Evolutionary conservation across 1,140 invertebrate genomes (phyloP).

Genomic region (Drosophila repletoides): DNA sequence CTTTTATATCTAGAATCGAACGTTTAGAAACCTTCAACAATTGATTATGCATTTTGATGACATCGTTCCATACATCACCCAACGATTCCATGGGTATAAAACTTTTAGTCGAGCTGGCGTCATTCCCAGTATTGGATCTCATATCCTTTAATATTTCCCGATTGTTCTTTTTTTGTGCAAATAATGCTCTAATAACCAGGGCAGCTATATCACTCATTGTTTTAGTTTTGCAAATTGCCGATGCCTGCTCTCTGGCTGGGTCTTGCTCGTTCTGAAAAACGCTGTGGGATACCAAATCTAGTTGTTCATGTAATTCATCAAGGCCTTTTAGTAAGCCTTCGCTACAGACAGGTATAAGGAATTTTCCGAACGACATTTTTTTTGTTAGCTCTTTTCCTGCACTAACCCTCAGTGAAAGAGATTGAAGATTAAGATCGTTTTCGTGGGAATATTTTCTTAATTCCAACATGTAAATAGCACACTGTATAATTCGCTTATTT

Average conservation of each 20-base stretch:
- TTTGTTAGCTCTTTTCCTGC: not conserved
- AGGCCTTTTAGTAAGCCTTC: no score
- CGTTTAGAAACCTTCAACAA: not conserved
- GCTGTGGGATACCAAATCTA: no score
- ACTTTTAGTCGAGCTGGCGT: no score
- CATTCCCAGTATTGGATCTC: no score
- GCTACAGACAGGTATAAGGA: no score
- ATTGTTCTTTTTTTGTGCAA: not conserved
- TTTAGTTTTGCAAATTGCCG: not conserved
- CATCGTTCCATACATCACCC: not conserved
- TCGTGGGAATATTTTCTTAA: not conserved
- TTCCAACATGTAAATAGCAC: conserved; percentile 1
- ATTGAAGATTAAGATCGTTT: no score
- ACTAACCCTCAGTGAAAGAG: no score
- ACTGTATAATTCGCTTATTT: conserved; percentile 1
- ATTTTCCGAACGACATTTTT: no score
- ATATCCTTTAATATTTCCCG: no score
- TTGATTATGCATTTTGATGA: not conserved
- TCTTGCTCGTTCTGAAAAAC: not conserved
- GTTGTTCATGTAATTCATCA: no score
- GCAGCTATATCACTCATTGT: not conserved
- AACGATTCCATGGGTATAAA: no score
- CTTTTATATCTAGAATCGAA: not conserved
- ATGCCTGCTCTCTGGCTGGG: not conserved
- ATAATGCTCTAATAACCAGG: not conserved